Percentiles rank a stretch among this genome's conserved stretches.
phyloP scores from a whole-genome alignment of 2,888 invertebrate species.

The Campopleginae sp. region DNA sequence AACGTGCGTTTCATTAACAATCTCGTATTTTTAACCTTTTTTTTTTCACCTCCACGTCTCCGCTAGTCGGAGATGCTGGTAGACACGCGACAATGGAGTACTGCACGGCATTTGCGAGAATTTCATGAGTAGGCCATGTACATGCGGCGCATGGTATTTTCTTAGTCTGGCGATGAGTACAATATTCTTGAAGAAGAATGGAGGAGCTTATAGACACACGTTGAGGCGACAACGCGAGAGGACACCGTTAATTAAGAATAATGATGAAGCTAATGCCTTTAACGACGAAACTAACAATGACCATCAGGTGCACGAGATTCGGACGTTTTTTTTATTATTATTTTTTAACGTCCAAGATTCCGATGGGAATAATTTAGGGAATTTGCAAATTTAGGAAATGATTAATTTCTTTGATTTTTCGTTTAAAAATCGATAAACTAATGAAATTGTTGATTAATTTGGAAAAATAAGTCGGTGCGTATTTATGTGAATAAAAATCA shows the following conservation, averaged over 20 bases:
- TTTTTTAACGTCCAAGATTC: not conserved
- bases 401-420: not conserved
- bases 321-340: not conserved
- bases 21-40: constrained; percentile 20
- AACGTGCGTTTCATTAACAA: constrained; percentile 53
- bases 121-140: constrained; percentile 39
- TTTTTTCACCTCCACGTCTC: not conserved
- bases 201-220: constrained; percentile 45
- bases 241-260: constrained; percentile 79
- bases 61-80: not conserved
- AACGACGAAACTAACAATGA: constrained; percentile 81
- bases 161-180: constrained; percentile 21
- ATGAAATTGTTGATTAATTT: not conserved
- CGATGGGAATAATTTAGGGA: not conserved
- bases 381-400: not conserved
- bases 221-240: constrained; percentile 45
- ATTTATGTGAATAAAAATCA: not conserved
- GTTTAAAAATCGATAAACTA: not conserved
- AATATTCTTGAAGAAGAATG: constrained; percentile 50
- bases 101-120: constrained; percentile 29
- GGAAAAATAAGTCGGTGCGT: not conserved
- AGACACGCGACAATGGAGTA: constrained; percentile 46
- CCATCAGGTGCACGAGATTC: constrained; percentile 55
- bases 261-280: constrained; percentile 78
- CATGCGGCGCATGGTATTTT: not conserved